Evolutionary conservation across 2,888 invertebrate genomes (phyloP), one percentile per base, ranked within the genome.

Genomic region (Pollenia angustigena): DNA sequence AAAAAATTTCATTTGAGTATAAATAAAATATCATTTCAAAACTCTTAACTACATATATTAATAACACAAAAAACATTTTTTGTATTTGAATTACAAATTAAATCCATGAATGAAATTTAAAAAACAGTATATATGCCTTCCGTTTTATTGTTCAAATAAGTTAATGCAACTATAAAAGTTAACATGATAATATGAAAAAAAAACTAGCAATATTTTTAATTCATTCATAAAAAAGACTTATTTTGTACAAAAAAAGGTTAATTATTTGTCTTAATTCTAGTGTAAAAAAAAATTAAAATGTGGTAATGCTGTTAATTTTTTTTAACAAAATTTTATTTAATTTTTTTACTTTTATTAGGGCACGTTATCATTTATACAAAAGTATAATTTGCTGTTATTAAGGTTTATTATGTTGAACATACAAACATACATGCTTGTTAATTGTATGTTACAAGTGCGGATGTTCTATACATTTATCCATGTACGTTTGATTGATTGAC

Each of bases 391-490:
- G 12, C 44, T 50, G 44, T 76, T 64, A 46, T 69, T 44, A 50
- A 69, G 32, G 32, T 6, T 32, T 32, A 32, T 32, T 32, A 32
- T 6, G 6, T 32, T 32, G 4, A 6, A 6, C 32, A 32, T 32
- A 40, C 8, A 14, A 2, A 23, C 32, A 9, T 18, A 44, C 16
- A 32, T 6, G 48, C 0, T 58, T 18, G 10, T 60, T 50, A 58
- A 69, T 79, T 54, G 40, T 69, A 42, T 69, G 48, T 42, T 56
- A 42, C 23, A 66, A 64, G 74, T 68, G 74, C 74, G 81, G 81
- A 81, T 74, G 83, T 81, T 85, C 16, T 11, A 75, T 42, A 76
- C 54, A 79, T 78, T 66, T 60, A 66, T 14, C 18, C 58, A 54
- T 66, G 32, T 72, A 40, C 72, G 66, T 44, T 64, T 84, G 54